Conservation (phyloP, 2,888 invertebrate genomes). For the Amphiduros pacificus region DNA sequence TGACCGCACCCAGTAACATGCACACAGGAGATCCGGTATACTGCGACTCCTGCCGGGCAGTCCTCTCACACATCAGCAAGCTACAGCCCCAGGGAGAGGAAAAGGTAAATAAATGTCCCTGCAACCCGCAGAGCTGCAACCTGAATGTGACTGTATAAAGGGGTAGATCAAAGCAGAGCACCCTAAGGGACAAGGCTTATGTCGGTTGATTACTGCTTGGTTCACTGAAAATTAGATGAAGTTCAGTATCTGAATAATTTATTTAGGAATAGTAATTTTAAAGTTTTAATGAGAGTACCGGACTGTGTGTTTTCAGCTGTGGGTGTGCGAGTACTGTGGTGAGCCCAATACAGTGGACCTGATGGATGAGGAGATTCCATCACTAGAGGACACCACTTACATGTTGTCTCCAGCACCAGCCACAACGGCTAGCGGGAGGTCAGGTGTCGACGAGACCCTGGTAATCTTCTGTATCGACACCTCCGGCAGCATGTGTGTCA, state of each 20-base stretch:
- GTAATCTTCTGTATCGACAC: constrained; percentile 57
- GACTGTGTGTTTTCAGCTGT: constrained; percentile 36
- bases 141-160: too few relatives aligned
- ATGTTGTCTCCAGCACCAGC: constrained; percentile 50
- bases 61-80: constrained; percentile 49
- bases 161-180: too few relatives aligned
- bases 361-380: constrained; percentile 50
- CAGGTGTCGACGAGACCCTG: constrained; percentile 47
- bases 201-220: too few relatives aligned
- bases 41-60: constrained; percentile 45
- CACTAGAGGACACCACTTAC: constrained; percentile 49
- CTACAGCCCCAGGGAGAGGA: constrained; percentile 17
- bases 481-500: constrained; percentile 58
- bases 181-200: too few relatives aligned
- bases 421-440: constrained; percentile 42
- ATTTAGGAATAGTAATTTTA: too few relatives aligned
- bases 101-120: constrained; percentile 1
- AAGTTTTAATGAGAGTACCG: too few relatives aligned
- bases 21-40: constrained; percentile 52
- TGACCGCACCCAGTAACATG: constrained; percentile 50
- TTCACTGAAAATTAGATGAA: too few relatives aligned
- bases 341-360: constrained; percentile 43
- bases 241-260: too few relatives aligned
- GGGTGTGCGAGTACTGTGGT: constrained; percentile 55
- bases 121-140: too few relatives aligned